Conservation (phyloP, 2,888 invertebrate genomes). For the Ommatoiulus sabulosus region DNA sequence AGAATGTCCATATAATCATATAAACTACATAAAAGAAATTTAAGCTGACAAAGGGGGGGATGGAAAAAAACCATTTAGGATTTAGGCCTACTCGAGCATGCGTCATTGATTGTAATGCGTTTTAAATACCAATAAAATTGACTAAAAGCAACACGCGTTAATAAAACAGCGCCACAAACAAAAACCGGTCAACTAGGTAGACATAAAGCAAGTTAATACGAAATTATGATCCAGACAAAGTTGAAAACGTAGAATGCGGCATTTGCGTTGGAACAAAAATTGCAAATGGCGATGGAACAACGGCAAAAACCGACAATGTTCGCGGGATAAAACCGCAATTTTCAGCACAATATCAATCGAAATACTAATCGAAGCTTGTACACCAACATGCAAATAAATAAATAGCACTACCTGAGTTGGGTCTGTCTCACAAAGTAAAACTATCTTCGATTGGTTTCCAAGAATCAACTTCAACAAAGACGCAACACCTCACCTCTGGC, state of each 20-base stretch:
- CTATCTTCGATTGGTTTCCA: neutral
- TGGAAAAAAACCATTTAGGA: neutral
- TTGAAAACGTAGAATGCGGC: neutral
- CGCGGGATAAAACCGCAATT: neutral
- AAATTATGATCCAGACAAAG: neutral
- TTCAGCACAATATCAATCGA: too few relatives aligned
- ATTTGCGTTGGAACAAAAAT: neutral
- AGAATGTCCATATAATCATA: too few relatives aligned
- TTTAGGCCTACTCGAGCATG: neutral
- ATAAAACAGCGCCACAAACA: neutral
- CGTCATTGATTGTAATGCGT: neutral
- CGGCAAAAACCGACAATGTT: neutral
- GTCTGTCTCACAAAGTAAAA: neutral
- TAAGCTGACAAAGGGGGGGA: too few relatives aligned
- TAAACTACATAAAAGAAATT: too few relatives aligned
- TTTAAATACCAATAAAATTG: neutral
- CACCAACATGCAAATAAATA: neutral
- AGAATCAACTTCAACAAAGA: neutral
- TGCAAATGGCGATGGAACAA: conserved; percentile 13
- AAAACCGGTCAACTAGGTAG: neutral
- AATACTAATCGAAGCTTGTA: neutral
- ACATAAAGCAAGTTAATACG: neutral
- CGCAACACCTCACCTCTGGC: neutral
- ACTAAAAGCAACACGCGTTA: neutral
- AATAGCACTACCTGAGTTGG: conserved; percentile 3